Evolutionary conservation across 1,140 invertebrate genomes (phyloP), one percentile per base, ranked within the genome.

Genomic region (Trichonephila clavipes): DNA sequence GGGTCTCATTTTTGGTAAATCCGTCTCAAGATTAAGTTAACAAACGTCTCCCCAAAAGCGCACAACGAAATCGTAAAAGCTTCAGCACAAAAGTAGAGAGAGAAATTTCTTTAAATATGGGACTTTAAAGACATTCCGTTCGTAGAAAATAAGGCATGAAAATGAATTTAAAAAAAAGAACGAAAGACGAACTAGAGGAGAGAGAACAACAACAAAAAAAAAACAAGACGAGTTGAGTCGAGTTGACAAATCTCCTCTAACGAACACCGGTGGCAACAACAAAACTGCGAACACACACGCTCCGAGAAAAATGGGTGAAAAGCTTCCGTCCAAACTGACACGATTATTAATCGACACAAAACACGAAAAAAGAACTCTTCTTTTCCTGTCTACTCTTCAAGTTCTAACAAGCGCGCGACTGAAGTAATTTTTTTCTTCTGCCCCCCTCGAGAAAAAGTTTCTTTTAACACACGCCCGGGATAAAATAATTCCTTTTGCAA

Each of bases 311-410:
- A 83, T 83, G 44, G 72, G 40, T 6, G 14, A 66, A 83, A 91
- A 91, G 6, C 28, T 59, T 64, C 64, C 61, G 58, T 21, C 21
- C 21, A 21, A 24, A 90, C 21, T 64, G 90, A 91, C 81, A 51
- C 24, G 81, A 91, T 91, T 91, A 91, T 83, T 83, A 91, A 91
- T 83, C 90, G 90, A 24, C 90, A 66, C 62, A 83, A 90, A 81
- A 91, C 81, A 58, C 77, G 81, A 44, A 16, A 64, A 66, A 82
- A 59, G 44, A 83, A 28, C 28, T 12, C 8, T 21, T 72, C n/a
- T 14, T 64, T 91, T 83, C 28, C 72, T 77, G 72, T 77, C 72
- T 69, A 69, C 62, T 40, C 28, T 69, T 89, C 66, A 61, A 90
- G 58, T 44, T 59, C 77, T 91, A 91, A 91, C 90, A 91, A 91